A percentile compares a stretch with the other conserved stretches of the same genome.
Evolutionary conservation across 2,797 vertebrate genomes (phyloP).

Genomic region (Enteromius thamalakanensis): DNA sequence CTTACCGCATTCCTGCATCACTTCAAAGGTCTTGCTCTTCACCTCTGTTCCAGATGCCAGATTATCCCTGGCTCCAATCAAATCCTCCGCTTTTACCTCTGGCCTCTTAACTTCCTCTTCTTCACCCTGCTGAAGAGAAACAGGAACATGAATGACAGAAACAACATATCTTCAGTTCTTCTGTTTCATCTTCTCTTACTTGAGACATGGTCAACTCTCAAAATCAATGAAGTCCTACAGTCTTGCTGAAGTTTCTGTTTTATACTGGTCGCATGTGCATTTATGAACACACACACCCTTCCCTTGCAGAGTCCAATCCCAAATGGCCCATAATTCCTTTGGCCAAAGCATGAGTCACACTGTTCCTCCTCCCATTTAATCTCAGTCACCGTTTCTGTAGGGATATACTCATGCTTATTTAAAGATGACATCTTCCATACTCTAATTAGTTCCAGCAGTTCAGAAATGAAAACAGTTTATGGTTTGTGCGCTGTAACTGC

Average conservation of each 20-base stretch:
- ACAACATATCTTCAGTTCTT: background rate
- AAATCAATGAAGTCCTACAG: constrained; percentile 23
- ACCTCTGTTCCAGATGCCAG: constrained; percentile 77
- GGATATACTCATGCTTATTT: constrained; percentile 56
- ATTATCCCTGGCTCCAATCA: constrained; percentile 82
- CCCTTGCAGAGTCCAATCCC: constrained; percentile 37
- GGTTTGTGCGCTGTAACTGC: background rate
- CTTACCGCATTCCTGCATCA: constrained; percentile 95
- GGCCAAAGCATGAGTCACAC: constrained; percentile 64
- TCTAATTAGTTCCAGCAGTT: constrained; percentile 24
- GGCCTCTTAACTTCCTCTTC: constrained; percentile 83
- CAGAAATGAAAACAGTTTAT: constrained; percentile 25
- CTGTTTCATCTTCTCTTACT: constrained; percentile 62
- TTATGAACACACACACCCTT: constrained; percentile 44
- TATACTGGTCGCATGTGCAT: constrained; percentile 2
- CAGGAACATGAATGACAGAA: background rate
- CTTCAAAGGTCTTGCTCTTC: constrained; percentile 95
- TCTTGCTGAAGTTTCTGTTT: constrained; percentile 34
- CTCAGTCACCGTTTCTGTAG: constrained; percentile 20
- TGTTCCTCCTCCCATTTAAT: constrained; percentile 70
- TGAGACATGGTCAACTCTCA: constrained; percentile 71
- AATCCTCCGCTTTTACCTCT: constrained; percentile 87
- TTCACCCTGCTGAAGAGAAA: constrained; percentile 56
- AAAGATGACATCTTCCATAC: constrained; percentile 47
- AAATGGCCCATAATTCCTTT: constrained; percentile 66